Evolutionary conservation across 2,113 vertebrate genomes (phyloP).

Genomic region (Microcebus murinus): DNA sequence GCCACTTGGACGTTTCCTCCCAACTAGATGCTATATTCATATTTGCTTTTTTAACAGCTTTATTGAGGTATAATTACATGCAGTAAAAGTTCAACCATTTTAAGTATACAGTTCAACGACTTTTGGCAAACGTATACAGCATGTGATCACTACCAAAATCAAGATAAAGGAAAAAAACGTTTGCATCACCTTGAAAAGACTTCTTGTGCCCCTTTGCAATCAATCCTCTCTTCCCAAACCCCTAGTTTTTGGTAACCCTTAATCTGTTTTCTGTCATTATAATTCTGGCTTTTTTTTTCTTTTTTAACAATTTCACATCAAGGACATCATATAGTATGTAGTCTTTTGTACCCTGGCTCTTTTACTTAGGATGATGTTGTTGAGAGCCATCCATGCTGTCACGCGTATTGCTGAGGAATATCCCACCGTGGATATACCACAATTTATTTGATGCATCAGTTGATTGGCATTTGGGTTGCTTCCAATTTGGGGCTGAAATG

Average conservation of each 20-base stretch:
- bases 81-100: constrained; percentile 18
- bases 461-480: no score
- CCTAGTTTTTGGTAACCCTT: neutral
- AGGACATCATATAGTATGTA: neutral
- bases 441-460: no score
- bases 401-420: neutral
- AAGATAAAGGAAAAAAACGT: neutral
- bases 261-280: neutral
- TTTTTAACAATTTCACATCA: neutral
- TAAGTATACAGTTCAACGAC: neutral
- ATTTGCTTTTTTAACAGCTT: constrained; percentile 14
- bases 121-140: neutral
- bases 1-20: neutral
- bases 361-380: neutral
- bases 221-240: neutral
- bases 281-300: neutral
- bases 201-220: neutral
- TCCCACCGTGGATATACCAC: neutral
- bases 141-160: neutral
- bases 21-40: neutral
- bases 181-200: neutral
- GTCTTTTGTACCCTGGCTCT: neutral
- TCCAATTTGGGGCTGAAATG: no score
- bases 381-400: neutral
- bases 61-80: neutral